Conservation (phyloP, 2,113 vertebrate genomes). For the Hemiscyllium ocellatum region DNA sequence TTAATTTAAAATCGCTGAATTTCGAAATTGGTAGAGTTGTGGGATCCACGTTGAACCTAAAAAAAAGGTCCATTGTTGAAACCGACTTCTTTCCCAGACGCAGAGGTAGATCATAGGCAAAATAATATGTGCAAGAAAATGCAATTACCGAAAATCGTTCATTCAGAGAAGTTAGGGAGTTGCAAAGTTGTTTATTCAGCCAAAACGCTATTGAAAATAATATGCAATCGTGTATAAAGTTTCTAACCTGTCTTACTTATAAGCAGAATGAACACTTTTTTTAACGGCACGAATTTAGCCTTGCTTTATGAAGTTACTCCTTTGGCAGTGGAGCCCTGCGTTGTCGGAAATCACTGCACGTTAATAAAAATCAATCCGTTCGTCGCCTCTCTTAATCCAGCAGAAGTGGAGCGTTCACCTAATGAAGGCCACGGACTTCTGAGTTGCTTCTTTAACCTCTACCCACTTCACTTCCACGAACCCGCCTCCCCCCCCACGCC, state of each 20-base stretch:
- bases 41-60: not conserved
- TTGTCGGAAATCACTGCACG: not conserved
- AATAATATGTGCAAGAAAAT: not conserved
- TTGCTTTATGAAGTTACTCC: not conserved
- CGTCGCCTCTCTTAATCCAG: not conserved
- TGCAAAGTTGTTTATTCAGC: not conserved
- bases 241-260: not conserved
- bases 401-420: not conserved
- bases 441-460: not conserved
- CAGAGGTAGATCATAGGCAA: not conserved
- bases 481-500: too few relatives aligned
- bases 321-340: not conserved
- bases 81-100: not conserved
- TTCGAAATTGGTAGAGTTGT: not conserved
- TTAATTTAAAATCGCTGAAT: not conserved
- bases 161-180: not conserved
- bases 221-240: not conserved
- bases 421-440: not conserved
- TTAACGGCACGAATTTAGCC: too few relatives aligned
- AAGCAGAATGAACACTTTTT: not conserved
- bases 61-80: not conserved
- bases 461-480: too few relatives aligned
- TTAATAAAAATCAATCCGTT: conserved; percentile 1
- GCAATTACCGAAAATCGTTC: not conserved
- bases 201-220: not conserved